These are phyloP conservation scores for Cryptomyrus ogoouensis DNA, from an alignment of 2,113 vertebrate species.

Conservation along the genomic window DNA sequence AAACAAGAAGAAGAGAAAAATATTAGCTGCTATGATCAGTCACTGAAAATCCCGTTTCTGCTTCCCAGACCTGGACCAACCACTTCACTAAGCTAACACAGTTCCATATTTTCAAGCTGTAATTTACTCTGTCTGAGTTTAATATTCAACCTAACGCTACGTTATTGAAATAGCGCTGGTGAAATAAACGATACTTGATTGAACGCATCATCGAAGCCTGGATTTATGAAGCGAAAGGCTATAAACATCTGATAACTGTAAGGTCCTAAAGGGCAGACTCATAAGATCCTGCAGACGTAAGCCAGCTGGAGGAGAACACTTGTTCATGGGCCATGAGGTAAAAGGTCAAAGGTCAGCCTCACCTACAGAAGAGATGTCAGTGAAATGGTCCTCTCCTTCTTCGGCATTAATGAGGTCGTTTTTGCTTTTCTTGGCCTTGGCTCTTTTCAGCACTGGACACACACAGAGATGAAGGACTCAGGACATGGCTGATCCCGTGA, in stretches of 20 bases:
- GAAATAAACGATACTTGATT: not conserved
- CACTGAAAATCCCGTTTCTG: not conserved
- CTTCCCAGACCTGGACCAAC: not conserved
- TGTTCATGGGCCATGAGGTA: not conserved
- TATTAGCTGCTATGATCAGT: not conserved
- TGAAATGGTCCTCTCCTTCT: constrained; percentile 89
- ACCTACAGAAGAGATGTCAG: constrained; percentile 92
- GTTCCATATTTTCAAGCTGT: not conserved
- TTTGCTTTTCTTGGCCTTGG: constrained; percentile 81
- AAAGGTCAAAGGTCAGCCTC: constrained; percentile 50
- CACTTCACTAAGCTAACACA: not conserved
- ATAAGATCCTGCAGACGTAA: not conserved
- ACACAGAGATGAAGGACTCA: not conserved
- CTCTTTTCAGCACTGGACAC: constrained; percentile 81
- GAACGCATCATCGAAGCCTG: not conserved
- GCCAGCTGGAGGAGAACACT: not conserved
- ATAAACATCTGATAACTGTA: not conserved
- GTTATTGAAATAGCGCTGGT: not conserved
- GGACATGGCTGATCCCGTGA: not conserved
- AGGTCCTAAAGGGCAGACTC: not conserved
- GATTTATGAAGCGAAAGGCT: not conserved
- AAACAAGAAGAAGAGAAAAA: not conserved
- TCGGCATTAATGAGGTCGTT: constrained; percentile 90
- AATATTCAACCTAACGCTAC: not conserved
- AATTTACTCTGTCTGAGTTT: not conserved